Evolutionary conservation across 1,140 invertebrate species (phyloP), one percentile per base, ranked within the genome.

Genomic region (Drosophila rufa): DNA sequence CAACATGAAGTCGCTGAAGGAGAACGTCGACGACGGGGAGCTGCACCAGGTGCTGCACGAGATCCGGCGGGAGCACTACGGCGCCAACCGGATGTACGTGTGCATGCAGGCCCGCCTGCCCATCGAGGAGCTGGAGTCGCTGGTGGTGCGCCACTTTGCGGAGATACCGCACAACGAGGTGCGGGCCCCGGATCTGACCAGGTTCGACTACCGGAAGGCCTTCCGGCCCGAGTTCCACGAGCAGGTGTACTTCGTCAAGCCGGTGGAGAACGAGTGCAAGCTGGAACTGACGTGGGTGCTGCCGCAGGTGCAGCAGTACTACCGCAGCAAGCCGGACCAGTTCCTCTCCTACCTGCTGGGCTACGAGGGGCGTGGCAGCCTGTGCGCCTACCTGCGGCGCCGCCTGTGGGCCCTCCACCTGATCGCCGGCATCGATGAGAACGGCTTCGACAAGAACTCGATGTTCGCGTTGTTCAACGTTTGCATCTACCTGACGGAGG

Each of bases 381-480:
- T 99, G 12, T 94, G 98, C 1, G 96, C 96, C 42, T 97, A 97
- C 86, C 93, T 99, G 36, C 95, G 96, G 66, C 95, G 96, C 55
- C 96, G 96, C 94, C 95, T 97, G 33, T 98, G 97, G 97, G 97
- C 96, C 3, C 93, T 98, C 3, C 95, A 95, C n/a, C 94, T 99
- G 12, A 95, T 94, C 62, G 95, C 95, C 7, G 97, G 97, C 6
- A 96, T 96, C 80, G 95, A 95, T 11, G 95, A 96, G 65, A 95
- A 95, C 74, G 97, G 96, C 1, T 97, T 96, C 80, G 96, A 96
- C 80, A 94, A 95, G 74, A 97, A 95, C 60, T 95, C 95, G 0
- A 95, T 96, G 87, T 96, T 95, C 71, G 94, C 95, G 6, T 93
- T 97, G 50, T 98, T 98, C 91, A 95, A 93, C 25, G 93, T 98